Evolutionary conservation across 1,140 invertebrate species (phyloP), one percentile per base, ranked within the genome.

Genomic region (Aphaenogaster floridana): DNA sequence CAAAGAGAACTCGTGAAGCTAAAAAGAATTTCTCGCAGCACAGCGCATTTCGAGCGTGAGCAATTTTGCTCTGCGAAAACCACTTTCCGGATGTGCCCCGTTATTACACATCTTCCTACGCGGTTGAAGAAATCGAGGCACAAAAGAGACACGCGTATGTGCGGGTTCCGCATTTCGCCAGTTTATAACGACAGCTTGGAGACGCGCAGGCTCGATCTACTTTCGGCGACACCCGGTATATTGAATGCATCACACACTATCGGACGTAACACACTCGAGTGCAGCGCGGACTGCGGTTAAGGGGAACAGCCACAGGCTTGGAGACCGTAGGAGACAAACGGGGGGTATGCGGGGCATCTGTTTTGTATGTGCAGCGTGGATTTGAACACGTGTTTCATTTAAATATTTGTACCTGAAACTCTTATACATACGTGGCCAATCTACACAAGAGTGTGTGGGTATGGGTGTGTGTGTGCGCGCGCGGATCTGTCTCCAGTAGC

Each of bases 301-400:
- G 42, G 42, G 54, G 54, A 52, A 28, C 34, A 63, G 69, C 39
- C 52, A 52, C 64, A n/a, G 11, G 50, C 9, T 63, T 13, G 15
- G 59, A 6, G 15, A 28, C 21, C 9, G n/a, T 15, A 15, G 36
- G 36, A 11, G 57, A 50, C 15, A 64, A 34, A 42, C 34, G n/a
- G 17, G 66, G 2, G 52, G 54, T n/a, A 59, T 81, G 64, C 9
- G 63, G 80, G 74, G 83, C 91, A 92, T 94, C 92, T 93, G 93
- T 93, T 94, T 93, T 92, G 90, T 93, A 92, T 93, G 92, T 93
- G 90, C 84, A 89, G 64, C 90, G 92, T 90, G 91, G 93, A 92
- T 93, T 92, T 90, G 91, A 93, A 92, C 93, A 94, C 93, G 93
- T 93, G 93, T 94, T 91, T 88, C 92, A 92, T 92, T 90, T 93